A percentile compares a stretch with the other conserved stretches of the same genome.
Evolutionary conservation across 2,113 vertebrate species (phyloP).

Genomic region (Cichladusa arquata): DNA sequence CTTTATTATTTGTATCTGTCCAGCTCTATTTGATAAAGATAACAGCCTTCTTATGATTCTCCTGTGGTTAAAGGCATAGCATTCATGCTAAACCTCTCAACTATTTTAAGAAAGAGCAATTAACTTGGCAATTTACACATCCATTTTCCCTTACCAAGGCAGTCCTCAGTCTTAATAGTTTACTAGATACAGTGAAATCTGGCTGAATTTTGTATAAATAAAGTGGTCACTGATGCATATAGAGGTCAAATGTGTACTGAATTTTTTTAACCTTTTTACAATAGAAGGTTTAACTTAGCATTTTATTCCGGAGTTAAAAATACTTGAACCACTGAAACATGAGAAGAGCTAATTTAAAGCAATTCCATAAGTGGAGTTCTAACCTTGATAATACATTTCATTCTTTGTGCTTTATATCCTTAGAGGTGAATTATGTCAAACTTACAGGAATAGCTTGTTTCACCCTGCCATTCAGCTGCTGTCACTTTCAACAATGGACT

Average conservation of each 20-base stretch:
- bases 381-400: neutral
- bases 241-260: neutral
- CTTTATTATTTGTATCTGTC: neutral
- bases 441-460: neutral
- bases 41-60: neutral
- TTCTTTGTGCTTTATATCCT: neutral
- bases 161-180: neutral
- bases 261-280: neutral
- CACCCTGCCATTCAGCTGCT: neutral
- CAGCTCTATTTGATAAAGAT: neutral
- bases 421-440: neutral
- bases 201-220: neutral
- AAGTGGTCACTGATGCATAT: neutral
- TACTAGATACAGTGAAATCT: neutral
- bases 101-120: neutral
- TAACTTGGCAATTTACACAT: neutral
- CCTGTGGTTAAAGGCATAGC: neutral
- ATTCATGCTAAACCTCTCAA: neutral
- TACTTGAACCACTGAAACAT: neutral
- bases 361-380: neutral
- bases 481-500: neutral
- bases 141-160: neutral
- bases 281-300: neutral
- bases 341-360: neutral
- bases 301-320: neutral